These are phyloP conservation scores for Mesitornis unicolor DNA, from an alignment of 2,113 vertebrate species.

Conservation along the genomic window DNA sequence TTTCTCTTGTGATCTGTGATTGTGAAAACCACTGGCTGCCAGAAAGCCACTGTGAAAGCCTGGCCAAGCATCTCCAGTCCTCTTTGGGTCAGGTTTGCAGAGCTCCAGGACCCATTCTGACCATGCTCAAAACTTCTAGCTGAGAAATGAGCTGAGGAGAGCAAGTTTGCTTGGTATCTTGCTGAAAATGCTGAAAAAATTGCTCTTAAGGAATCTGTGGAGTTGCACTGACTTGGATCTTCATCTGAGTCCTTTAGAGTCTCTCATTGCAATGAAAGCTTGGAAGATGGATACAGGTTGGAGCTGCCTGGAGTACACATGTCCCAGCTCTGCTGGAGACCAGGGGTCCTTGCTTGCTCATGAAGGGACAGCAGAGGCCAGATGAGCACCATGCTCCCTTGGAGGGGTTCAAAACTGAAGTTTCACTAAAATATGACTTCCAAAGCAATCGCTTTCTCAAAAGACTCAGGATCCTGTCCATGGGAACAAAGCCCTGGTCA, in stretches of 20 bases:
- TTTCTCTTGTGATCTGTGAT: background rate
- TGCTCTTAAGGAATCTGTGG: background rate
- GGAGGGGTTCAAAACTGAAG: background rate
- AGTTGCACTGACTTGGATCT: background rate
- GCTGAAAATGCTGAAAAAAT: background rate
- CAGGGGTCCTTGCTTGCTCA: background rate
- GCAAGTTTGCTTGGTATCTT: background rate
- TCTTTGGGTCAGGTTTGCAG: background rate
- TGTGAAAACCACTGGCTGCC: background rate
- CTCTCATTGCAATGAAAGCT: background rate
- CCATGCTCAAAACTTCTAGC: background rate
- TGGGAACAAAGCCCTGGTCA: background rate
- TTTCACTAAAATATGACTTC: background rate
- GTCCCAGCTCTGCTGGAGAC: background rate
- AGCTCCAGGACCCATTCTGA: background rate
- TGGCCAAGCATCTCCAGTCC: background rate
- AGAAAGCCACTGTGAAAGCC: background rate
- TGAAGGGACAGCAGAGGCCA: background rate
- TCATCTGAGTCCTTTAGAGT: background rate
- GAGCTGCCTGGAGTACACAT: background rate
- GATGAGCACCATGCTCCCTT: background rate
- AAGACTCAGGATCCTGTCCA: background rate
- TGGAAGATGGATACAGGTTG: background rate
- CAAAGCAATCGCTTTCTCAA: background rate
- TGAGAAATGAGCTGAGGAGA: background rate